Percentiles rank a stretch among this genome's conserved stretches.
Conservation (phyloP, 2,113 vertebrate genomes). For the Catharus bicknelli region DNA sequence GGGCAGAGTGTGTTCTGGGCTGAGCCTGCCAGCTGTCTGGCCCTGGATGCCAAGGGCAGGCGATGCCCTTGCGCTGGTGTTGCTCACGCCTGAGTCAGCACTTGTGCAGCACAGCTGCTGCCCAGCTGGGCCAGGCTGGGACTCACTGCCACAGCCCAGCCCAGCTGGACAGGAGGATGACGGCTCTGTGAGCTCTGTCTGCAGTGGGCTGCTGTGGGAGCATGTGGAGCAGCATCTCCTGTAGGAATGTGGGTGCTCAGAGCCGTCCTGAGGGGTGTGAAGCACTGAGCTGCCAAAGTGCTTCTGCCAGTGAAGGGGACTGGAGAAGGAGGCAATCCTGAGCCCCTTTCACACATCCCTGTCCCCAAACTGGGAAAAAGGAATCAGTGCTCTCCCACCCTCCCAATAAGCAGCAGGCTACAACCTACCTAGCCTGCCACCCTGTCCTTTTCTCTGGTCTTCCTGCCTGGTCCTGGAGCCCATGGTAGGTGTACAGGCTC, state of each 20-base stretch:
- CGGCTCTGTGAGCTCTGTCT: not conserved
- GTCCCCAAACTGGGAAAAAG: not conserved
- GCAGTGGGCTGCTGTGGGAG: not conserved
- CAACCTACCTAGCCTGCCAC: not conserved
- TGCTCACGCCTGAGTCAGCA: slow-evolving; percentile 33
- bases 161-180: not conserved
- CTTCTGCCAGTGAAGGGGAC: not conserved
- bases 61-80: not conserved
- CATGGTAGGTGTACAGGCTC: not conserved
- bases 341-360: not conserved
- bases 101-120: slow-evolving; percentile 8
- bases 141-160: not conserved
- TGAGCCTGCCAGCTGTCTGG: slow-evolving; percentile 25
- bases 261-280: not conserved
- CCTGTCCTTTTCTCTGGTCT: not conserved
- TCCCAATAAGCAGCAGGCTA: not conserved
- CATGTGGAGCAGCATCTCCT: not conserved
- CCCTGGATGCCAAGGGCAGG: not conserved
- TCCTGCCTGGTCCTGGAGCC: not conserved
- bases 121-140: not conserved
- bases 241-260: not conserved
- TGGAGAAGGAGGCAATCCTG: not conserved
- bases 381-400: not conserved
- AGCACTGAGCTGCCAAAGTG: not conserved
- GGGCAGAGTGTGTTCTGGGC: slow-evolving; percentile 21